Evolutionary conservation across 37 sponge, comb jelly and placozoan species (phyloP).

Genomic region (Aplysina aerophoba): DNA sequence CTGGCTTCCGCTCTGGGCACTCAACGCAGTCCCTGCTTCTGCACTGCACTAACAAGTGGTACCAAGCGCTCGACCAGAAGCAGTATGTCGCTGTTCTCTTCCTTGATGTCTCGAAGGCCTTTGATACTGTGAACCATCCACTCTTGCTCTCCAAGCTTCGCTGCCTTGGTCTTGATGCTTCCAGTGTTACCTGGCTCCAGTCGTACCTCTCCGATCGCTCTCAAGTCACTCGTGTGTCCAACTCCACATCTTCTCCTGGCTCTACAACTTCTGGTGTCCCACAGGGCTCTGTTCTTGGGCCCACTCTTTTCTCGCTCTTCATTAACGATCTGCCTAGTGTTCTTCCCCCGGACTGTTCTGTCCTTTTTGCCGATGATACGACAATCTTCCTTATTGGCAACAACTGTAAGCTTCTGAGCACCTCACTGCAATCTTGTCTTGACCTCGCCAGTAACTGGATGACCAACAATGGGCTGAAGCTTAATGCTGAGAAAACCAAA

Average conservation of each 20-base stretch:
- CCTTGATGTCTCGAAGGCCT: conserved; percentile 10
- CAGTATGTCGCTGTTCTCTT: conserved; percentile 12
- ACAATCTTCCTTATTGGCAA: conserved; percentile 21
- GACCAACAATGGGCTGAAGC: conserved; percentile 23
- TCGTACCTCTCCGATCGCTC: conserved; percentile 19
- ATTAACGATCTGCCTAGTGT: neutral
- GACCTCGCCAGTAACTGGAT: conserved; percentile 15
- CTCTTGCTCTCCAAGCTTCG: neutral
- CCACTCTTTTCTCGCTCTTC: conserved; percentile 18
- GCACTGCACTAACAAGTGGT: conserved; percentile 11
- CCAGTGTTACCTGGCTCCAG: conserved; percentile 9
- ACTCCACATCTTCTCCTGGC: conserved; percentile 10
- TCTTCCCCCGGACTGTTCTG: conserved; percentile 16
- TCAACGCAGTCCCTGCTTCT: conserved; percentile 11
- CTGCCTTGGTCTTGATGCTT: neutral
- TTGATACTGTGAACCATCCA: neutral
- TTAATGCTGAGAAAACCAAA: neutral
- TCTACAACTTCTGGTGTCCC: conserved; percentile 15
- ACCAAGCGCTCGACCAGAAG: neutral
- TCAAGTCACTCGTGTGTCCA: conserved; percentile 1
- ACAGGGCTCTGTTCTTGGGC: conserved; percentile 9
- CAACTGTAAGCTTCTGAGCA: neutral
- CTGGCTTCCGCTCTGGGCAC: conserved; percentile 6
- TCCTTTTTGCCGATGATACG: conserved; percentile 29
- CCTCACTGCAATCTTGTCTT: neutral